Base-by-base conservation (phyloP, 1,140 invertebrate genomes). In the Drosophila persimilis region DNA sequence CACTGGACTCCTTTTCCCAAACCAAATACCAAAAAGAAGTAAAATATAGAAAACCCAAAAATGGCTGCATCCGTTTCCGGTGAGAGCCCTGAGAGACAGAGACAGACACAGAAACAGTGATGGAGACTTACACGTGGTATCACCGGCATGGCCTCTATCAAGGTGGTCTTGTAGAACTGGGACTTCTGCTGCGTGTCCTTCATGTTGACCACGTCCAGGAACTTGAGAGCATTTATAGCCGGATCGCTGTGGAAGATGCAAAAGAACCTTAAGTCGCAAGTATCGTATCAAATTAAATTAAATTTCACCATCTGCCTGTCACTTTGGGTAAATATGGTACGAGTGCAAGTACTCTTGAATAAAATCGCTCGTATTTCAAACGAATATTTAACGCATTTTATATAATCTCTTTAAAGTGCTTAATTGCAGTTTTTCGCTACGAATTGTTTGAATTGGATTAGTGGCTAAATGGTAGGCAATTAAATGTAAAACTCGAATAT, bases 191-290 rank as follows among this genome's bases (percentile, higher is more conserved):
- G 93, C 13, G 96, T 94, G 91, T 98, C 96, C 92, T 98, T 98
- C 96, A 97, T 97, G 80, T 96, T 96, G 75, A 97, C 97, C 17
- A 97, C 95, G 91, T 99, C 98, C 45, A 99, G 93, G 83, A 96
- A 97, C 92, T 99, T 97, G 55, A 99, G 92, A 6, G 97, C 96
- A 72, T 96, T 95, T 31, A 98, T 96, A 4, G 96, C 94, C 26
- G 96, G 95, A 93, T 98, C 97, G 77, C 96, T 97, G 90, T 92
- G 94, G 93, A 85, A 43, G n/a, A 45, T 31, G 45, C 86, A 92
- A 81, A 88, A 88, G 50, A 81, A 76, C 58, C 91, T 54, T 65
- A 59, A 59, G 43, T 41, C 45, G 60, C 46, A 54, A 46, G 31
- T 3, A 65, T 1, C 45, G 20, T n/a, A 62, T 55, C 46, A 54